A percentile compares a stretch with the other conserved stretches of the same genome.
These are phyloP conservation scores for Gymnocephalus cernua DNA, from an alignment of 2,113 vertebrate genomes.

Conservation along the genomic window DNA sequence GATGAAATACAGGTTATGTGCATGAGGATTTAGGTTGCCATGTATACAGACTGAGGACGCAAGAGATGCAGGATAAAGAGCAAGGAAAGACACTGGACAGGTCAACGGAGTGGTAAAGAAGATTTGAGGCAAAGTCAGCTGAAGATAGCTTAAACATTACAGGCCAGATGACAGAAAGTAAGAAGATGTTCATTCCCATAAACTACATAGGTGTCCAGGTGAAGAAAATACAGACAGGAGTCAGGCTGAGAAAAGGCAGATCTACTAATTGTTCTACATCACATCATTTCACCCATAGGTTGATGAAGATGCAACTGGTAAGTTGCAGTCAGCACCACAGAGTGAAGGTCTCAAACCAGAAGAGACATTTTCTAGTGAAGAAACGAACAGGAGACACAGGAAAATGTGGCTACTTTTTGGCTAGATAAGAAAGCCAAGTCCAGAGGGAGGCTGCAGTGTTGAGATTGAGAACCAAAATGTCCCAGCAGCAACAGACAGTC, in stretches of 20 bases:
- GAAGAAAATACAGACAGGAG: not conserved
- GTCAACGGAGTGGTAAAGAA: not conserved
- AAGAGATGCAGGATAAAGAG: constrained; percentile 11
- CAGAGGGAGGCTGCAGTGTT: constrained; percentile 10
- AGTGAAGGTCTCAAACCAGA: constrained; percentile 15
- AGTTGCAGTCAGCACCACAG: constrained; percentile 2
- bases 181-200: not conserved
- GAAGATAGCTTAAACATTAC: constrained; percentile 2
- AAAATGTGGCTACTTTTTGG: constrained; percentile 17
- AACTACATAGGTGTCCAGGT: not conserved
- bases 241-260: constrained; percentile 2
- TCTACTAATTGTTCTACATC: not conserved
- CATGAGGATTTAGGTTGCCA: not conserved
- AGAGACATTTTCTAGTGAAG: constrained; percentile 2
- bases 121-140: constrained; percentile 7
- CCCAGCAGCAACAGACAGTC: not conserved
- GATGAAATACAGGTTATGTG: constrained; percentile 4
- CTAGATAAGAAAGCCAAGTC: not conserved
- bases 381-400: constrained; percentile 33
- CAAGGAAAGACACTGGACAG: not conserved
- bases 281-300: not conserved
- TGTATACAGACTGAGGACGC: not conserved
- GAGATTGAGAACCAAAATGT: not conserved
- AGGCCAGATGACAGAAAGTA: constrained; percentile 6
- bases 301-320: constrained; percentile 15